Base-by-base conservation (phyloP, 23 tunicate genomes). In the Phallusia fumigata region DNA sequence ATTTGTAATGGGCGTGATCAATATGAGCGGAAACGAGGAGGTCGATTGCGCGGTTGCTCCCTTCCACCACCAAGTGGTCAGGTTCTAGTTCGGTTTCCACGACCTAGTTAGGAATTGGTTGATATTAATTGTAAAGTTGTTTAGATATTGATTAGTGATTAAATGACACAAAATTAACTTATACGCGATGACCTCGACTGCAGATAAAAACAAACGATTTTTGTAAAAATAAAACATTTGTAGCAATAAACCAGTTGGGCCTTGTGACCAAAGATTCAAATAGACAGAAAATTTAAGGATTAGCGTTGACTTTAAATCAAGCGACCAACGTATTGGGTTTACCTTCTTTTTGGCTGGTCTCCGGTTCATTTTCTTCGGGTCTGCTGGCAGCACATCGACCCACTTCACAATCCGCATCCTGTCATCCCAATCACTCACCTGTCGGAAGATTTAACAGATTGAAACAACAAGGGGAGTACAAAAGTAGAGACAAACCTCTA, bases 351-450 rank as follows among this genome's bases (percentile, higher is more conserved):
- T 93, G 0, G 84, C 83, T 0, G 97, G 87, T 77, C 84, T 65
- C 10, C 73, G 35, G 31, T 53, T 50, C 12, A 64, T 31, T 69
- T 79, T 80, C 33, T 82, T 83, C n/a, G 79, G 85, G n/a, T 84
- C 97, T 15, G 53, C 52, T 18, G 77, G 52, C 0, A 74, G 49
- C 0, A 83, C 85, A 40, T 91, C 93, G 36, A 95, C 86, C 99
- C 99, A 96, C 49, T 91, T 91, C 30, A 96, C 96, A 5, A 83
- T 83, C 36, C 88, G 77, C 87, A 96, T 79, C 65, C 99, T 77
- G 47, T 96, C 99, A 75, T 96, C 99, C 99, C 99, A 96, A 36
- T 96, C 99, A 1, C 79, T 45, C 19, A 88, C 90, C 98, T 94
- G 47, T 16, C 1, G 40, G 0, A 45, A 76, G 18, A 12, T 3